These are phyloP conservation scores for Enteromius argenteus DNA, from an alignment of 2,797 vertebrate species.

Conservation along the genomic window DNA sequence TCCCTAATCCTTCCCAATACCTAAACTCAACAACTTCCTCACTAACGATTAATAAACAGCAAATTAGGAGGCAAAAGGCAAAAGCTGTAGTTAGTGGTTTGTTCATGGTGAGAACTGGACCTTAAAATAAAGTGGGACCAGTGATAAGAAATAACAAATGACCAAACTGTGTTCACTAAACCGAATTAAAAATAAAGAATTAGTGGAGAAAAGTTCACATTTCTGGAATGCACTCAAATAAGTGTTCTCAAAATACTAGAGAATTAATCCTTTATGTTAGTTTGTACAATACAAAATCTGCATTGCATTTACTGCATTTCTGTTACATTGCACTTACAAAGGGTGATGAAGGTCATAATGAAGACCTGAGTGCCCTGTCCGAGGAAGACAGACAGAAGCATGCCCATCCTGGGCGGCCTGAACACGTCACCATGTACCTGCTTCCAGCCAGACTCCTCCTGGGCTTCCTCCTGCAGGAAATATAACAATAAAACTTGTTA, in stretches of 20 bases:
- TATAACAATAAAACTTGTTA: slow-evolving; percentile 18
- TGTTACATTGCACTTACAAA: slow-evolving; percentile 79
- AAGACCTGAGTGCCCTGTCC: slow-evolving; percentile 93
- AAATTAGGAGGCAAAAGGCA: not conserved
- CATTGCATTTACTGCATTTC: not conserved
- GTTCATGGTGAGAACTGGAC: not conserved
- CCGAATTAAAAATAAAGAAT: not conserved
- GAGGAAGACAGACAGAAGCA: slow-evolving; percentile 90
- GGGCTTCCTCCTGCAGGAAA: slow-evolving; percentile 82
- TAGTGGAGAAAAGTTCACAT: not conserved
- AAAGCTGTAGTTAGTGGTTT: not conserved
- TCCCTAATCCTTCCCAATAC: not conserved
- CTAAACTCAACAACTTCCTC: not conserved
- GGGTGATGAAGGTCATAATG: slow-evolving; percentile 93
- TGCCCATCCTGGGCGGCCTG: slow-evolving; percentile 86
- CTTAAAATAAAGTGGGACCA: not conserved
- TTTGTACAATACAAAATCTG: not conserved
- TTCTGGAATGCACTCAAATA: not conserved
- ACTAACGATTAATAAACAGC: not conserved
- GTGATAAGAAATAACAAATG: not conserved
- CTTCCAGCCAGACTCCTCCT: slow-evolving; percentile 94
- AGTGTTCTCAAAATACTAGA: not conserved
- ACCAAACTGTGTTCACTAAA: not conserved
- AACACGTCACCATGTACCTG: slow-evolving; percentile 90
- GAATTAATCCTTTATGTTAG: not conserved